These are phyloP conservation scores for Thaumatotibia leucotreta DNA, from an alignment of 1,140 invertebrate genomes.

Conservation along the genomic window DNA sequence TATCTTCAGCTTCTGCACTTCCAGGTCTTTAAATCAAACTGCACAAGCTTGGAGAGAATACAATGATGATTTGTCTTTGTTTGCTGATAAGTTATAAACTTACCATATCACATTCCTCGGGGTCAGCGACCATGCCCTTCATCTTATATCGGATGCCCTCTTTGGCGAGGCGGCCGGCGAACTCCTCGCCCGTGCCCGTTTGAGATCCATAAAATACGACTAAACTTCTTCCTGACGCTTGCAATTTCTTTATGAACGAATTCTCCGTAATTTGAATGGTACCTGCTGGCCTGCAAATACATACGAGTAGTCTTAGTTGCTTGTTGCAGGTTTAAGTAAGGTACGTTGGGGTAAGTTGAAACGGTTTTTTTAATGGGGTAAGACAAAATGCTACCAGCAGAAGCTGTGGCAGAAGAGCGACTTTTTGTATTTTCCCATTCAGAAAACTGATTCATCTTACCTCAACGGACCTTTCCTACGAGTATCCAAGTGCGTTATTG, in stretches of 20 bases:
- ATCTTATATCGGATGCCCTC: constrained; percentile 96
- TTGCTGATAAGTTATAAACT: constrained; percentile 19
- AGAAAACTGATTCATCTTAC: no score
- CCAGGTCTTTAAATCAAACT: no score
- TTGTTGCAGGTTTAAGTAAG: no score
- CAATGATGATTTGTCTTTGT: neutral
- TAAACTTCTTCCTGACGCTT: constrained; percentile 92
- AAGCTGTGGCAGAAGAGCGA: no score
- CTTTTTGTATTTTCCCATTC: no score
- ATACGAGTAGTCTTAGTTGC: neutral
- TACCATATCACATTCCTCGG: constrained; percentile 99
- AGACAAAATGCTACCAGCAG: no score
- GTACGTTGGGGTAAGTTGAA: no score
- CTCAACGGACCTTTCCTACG: no score
- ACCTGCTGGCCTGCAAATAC: constrained; percentile 82
- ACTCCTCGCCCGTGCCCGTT: constrained; percentile 99
- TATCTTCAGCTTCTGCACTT: no score
- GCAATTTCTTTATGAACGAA: constrained; percentile 93
- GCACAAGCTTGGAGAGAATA: no score
- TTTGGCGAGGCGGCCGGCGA: constrained; percentile 97
- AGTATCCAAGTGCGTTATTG: no score
- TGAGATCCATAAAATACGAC: constrained; percentile 99
- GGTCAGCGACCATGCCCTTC: constrained; percentile 99
- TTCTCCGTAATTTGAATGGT: constrained; percentile 84
- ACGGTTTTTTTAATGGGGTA: no score